Percentiles rank a stretch among this genome's conserved stretches.
Conservation (phyloP, 2,888 invertebrate species). For the Noctua fimbriata region DNA sequence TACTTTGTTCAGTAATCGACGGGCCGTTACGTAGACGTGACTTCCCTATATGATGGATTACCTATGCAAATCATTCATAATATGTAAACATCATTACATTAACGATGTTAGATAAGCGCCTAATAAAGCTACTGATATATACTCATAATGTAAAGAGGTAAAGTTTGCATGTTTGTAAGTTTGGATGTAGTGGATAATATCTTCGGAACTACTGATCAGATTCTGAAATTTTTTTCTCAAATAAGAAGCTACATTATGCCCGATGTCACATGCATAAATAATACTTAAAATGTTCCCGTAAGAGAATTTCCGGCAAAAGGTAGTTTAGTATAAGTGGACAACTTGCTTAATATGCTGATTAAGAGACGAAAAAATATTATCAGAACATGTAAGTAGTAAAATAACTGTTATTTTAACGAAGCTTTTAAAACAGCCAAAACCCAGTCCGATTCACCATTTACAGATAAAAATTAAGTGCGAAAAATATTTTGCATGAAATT, state of each 20-base stretch:
- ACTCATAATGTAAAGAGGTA: background rate
- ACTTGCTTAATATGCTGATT: background rate
- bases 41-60: slow-evolving; percentile 40
- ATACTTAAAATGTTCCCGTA: background rate
- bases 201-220: background rate
- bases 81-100: slow-evolving; percentile 23
- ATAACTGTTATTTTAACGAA: background rate
- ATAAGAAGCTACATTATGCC: background rate
- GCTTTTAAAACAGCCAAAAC: background rate
- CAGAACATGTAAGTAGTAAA: background rate
- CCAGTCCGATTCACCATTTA: background rate
- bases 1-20: slow-evolving; percentile 54
- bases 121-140: slow-evolving; percentile 4
- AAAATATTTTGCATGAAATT: slow-evolving; percentile 21
- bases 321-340: background rate
- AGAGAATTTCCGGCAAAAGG: background rate
- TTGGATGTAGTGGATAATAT: background rate
- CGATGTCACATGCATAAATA: background rate
- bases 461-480: background rate
- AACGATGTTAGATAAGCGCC: background rate
- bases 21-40: slow-evolving; percentile 40
- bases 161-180: background rate
- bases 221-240: background rate
- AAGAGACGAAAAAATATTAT: background rate
- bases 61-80: slow-evolving; percentile 43